phyloP scores from a whole-genome alignment of 2,888 invertebrate genomes.

The Pharmacophagus antenor region DNA sequence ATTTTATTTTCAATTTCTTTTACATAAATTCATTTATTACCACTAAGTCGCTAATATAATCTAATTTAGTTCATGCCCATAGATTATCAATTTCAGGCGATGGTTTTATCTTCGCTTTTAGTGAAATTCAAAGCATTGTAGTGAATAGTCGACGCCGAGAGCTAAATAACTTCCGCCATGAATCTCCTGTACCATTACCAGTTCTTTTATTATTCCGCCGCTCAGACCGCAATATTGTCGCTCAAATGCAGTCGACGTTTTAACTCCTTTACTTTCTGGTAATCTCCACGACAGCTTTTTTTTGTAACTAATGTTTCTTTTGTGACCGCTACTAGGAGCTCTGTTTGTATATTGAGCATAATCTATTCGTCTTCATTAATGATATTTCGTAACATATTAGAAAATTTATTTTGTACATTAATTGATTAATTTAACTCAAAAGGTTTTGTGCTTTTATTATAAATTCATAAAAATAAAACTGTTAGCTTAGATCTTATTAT shows the following conservation, averaged over 20 bases:
- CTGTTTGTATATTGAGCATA: background rate
- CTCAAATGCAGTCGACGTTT: slow-evolving; percentile 22
- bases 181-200: slow-evolving; percentile 25
- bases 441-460: too few species aligned
- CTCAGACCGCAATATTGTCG: slow-evolving; percentile 28
- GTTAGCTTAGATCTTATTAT: too few species aligned
- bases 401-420: too few species aligned
- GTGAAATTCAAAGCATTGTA: slow-evolving; percentile 22
- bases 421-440: too few species aligned
- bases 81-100: background rate
- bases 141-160: slow-evolving; percentile 22
- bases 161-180: slow-evolving; percentile 23
- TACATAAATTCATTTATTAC: background rate
- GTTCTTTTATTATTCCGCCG: slow-evolving; percentile 27
- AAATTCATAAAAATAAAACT: too few species aligned
- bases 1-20: background rate
- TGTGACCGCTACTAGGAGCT: background rate
- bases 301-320: background rate
- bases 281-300: slow-evolving; percentile 11
- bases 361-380: background rate
- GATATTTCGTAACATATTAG: too few species aligned
- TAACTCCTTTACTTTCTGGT: slow-evolving; percentile 19
- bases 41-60: background rate
- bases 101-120: slow-evolving; percentile 17
- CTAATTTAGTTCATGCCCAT: background rate